A percentile compares a stretch with the other conserved stretches of the same genome.
These are phyloP conservation scores for Andrena camellia DNA, from an alignment of 2,888 invertebrate genomes.

Conservation along the genomic window DNA sequence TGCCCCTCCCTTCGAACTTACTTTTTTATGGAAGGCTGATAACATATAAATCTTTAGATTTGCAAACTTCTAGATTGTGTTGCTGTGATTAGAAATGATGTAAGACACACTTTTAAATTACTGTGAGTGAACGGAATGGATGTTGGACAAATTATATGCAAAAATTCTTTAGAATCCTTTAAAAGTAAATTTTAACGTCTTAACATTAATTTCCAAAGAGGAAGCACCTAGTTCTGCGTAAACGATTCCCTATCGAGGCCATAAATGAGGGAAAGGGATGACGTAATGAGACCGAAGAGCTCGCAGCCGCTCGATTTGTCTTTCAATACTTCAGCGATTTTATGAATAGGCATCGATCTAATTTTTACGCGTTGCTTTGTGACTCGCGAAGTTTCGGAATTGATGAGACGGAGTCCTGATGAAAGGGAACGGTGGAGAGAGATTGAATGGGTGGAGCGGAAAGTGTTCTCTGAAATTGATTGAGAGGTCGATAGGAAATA, in stretches of 20 bases:
- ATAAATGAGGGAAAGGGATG: not conserved
- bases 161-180: not conserved
- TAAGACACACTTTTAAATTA: no score
- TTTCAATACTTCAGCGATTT: not conserved
- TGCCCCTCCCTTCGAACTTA: no score
- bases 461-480: conserved; percentile 14
- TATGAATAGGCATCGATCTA: conserved; percentile 13
- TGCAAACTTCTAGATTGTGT: no score
- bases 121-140: no score
- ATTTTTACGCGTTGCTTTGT: conserved; percentile 11
- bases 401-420: not conserved
- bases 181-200: not conserved
- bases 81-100: no score
- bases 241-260: not conserved
- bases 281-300: not conserved
- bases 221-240: not conserved
- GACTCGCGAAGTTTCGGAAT: not conserved
- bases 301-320: not conserved
- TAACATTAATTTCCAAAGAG: not conserved
- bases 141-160: no score
- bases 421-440: not conserved
- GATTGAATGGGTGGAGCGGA: not conserved
- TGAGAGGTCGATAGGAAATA: conserved; percentile 9
- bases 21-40: no score
- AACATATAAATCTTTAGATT: no score